These are phyloP conservation scores for Tichodroma muraria DNA, from an alignment of 2,113 vertebrate species.

Conservation along the genomic window DNA sequence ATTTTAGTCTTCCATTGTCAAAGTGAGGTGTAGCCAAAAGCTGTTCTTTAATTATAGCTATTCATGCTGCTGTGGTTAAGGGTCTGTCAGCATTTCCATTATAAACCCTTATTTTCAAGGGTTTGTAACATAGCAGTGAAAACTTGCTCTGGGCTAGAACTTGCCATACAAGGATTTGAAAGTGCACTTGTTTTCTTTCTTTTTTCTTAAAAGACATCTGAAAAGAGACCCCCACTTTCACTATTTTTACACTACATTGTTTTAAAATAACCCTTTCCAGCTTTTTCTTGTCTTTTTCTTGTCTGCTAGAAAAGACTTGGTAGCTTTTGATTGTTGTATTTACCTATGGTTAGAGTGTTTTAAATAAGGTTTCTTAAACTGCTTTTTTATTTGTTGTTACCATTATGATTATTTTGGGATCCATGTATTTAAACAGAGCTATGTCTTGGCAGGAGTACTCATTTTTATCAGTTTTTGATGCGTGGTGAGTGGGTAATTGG, in stretches of 20 bases:
- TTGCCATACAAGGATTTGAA: slow-evolving; percentile 59
- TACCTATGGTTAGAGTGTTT: background rate
- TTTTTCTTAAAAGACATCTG: slow-evolving; percentile 41
- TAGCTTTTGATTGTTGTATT: background rate
- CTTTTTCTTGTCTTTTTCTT: background rate
- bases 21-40: slow-evolving; percentile 70
- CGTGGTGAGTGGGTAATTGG: background rate
- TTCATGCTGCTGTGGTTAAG: slow-evolving; percentile 66
- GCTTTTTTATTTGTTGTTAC: background rate
- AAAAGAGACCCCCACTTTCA: background rate
- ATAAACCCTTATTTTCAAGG: slow-evolving; percentile 68
- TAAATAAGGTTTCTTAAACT: background rate
- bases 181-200: slow-evolving; percentile 33
- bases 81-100: slow-evolving; percentile 71
- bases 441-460: background rate
- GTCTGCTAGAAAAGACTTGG: background rate
- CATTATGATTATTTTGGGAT: background rate
- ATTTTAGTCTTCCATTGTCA: slow-evolving; percentile 59
- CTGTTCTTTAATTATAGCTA: slow-evolving; percentile 71
- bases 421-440: background rate
- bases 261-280: background rate
- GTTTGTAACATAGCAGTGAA: slow-evolving; percentile 67
- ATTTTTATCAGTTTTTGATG: background rate
- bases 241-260: background rate
- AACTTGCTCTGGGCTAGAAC: slow-evolving; percentile 71